Evolutionary conservation across 2,888 invertebrate genomes (phyloP), one percentile per base, ranked within the genome.

Genomic region (Yponomeuta malinellus): DNA sequence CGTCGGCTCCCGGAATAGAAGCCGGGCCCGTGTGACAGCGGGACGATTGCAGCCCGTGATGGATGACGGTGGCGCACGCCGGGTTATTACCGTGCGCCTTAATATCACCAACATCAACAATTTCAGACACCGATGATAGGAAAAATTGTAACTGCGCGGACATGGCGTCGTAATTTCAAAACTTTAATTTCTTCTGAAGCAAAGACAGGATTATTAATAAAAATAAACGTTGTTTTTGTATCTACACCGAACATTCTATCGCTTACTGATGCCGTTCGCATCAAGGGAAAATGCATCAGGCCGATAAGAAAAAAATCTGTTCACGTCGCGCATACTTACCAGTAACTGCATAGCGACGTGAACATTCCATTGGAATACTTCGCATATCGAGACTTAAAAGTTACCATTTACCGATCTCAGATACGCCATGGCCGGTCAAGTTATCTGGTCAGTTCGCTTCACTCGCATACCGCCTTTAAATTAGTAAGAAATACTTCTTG

Each of bases 351-450:
- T 86, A 85, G 83, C 88, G 85, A 85, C 84, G 89, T 89, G 84
- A 87, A 83, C 92, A 92, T 92, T 90, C 92, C 90, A 82, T 77
- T 81, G 82, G 84, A 88, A 91, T 91, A 82, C 84, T 83, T 83
- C 83, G 86, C 89, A 90, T 90, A 90, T 87, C 89, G 85, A 89
- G 89, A 85, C 88, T 88, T 88, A 86, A 43, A 87, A 89, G 88
- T 88, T 87, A 90, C 90, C 90, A 91, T 90, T 90, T 91, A 90
- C 90, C 85, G 91, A 91, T 92, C 88, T 86, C 88, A 91, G 90
- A 90, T 90, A 91, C 90, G 90, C 90, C 90, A 90, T 87, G 90
- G 92, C 84, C 92, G 82, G 82, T 82, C 81, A 81, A 87, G 86
- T 83, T 86, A 91, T 91, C 90, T 91, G 88, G 89, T 83, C 88